phyloP scores from a whole-genome alignment of 2,888 invertebrate species.

The Timandra comae region DNA sequence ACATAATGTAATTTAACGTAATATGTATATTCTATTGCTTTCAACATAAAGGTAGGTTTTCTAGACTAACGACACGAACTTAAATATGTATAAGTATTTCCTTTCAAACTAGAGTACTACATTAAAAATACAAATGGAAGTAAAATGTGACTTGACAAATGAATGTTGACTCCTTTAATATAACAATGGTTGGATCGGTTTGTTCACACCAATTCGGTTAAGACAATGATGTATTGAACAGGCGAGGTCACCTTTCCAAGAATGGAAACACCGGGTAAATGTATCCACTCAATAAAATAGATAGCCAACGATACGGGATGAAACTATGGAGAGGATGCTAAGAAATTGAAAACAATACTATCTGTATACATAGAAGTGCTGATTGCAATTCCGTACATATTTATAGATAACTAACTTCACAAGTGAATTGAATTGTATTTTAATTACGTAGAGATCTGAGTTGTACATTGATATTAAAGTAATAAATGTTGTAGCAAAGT shows the following conservation, averaged over 20 bases:
- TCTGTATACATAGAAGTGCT: too few species aligned
- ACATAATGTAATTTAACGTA: background rate
- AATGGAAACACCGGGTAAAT: conserved; percentile 26
- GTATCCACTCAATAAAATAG: conserved; percentile 22
- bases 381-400: too few species aligned
- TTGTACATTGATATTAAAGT: too few species aligned
- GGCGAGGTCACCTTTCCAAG: conserved; percentile 26
- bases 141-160: conserved; percentile 10
- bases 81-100: background rate
- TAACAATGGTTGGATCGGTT: conserved; percentile 18
- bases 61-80: background rate
- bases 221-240: conserved; percentile 31
- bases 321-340: background rate
- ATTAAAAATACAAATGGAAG: conserved; percentile 12
- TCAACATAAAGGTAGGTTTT: background rate
- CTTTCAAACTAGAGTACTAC: too few species aligned
- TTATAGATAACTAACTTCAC: too few species aligned
- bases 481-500: too few species aligned
- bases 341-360: conserved; percentile 1
- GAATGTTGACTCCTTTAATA: conserved; percentile 4
- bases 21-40: background rate
- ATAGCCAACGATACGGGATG: conserved; percentile 15
- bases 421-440: too few species aligned
- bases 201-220: conserved; percentile 24
- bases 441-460: too few species aligned